phyloP scores from a whole-genome alignment of 1,140 invertebrate genomes.

The Pentalonia nigronervosa region DNA sequence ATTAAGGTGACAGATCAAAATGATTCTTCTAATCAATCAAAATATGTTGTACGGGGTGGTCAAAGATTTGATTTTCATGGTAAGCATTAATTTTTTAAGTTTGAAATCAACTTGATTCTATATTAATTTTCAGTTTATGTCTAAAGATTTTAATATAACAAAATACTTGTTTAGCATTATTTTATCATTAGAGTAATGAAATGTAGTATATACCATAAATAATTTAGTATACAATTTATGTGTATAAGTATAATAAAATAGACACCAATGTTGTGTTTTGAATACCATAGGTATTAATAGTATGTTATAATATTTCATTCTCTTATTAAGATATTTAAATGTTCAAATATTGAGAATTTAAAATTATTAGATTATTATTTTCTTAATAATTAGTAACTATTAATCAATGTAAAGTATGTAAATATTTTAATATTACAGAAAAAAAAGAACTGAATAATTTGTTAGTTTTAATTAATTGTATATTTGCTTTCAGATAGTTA shows the following conservation, averaged over 20 bases:
- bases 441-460: background rate
- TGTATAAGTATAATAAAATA: background rate
- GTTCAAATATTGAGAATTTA: background rate
- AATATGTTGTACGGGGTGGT: constrained; percentile 80
- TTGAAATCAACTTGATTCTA: background rate
- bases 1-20: constrained; percentile 72
- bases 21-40: constrained; percentile 65
- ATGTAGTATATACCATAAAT: background rate
- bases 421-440: background rate
- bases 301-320: background rate
- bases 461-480: background rate
- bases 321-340: background rate
- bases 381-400: background rate
- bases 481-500: background rate
- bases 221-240: background rate
- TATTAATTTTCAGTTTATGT: background rate
- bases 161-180: background rate
- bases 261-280: background rate
- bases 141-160: background rate
- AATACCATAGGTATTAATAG: too few species aligned
- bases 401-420: background rate
- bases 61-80: constrained; percentile 75
- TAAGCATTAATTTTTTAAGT: constrained; percentile 63
- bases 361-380: background rate
- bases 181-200: background rate